A percentile compares a stretch with the other conserved stretches of the same genome.
Conservation (phyloP, 2,797 vertebrate genomes). For the Pseudocheirus occidentalis region DNA sequence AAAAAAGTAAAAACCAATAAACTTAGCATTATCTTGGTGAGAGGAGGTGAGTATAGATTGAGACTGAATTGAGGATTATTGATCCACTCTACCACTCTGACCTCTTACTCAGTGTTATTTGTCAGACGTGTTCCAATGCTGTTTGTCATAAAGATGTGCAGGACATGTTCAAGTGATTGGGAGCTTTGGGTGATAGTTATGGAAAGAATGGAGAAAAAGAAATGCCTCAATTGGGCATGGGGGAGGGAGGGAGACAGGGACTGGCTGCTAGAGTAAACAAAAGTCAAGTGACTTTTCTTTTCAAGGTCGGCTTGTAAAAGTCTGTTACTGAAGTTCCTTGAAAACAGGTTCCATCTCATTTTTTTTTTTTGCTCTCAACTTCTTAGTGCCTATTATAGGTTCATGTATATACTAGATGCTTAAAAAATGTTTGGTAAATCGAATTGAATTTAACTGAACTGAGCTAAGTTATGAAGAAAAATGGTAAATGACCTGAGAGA, state of each 20-base stretch:
- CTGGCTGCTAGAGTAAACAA: neutral
- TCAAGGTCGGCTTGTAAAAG: neutral
- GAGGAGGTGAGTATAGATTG: constrained; percentile 22
- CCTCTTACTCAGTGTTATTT: neutral
- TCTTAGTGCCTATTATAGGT: neutral
- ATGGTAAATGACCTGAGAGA: neutral
- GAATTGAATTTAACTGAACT: constrained; percentile 1
- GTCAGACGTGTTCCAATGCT: neutral
- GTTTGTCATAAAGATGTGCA: neutral
- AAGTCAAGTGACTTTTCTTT: neutral
- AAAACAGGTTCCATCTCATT: neutral
- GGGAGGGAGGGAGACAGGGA: neutral
- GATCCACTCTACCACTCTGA: constrained; percentile 38
- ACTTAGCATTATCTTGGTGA: constrained; percentile 55
- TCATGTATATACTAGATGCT: neutral
- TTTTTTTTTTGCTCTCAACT: neutral
- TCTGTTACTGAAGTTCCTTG: neutral
- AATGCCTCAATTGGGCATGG: neutral
- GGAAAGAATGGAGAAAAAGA: neutral
- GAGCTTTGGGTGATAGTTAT: neutral
- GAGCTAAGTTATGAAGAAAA: neutral
- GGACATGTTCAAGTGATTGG: neutral
- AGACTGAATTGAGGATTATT: constrained; percentile 57
- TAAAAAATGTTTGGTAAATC: neutral
- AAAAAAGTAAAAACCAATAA: neutral